Evolutionary conservation across 1,140 invertebrate genomes (phyloP), one percentile per base, ranked within the genome.

Genomic region (Bombus picipes): DNA sequence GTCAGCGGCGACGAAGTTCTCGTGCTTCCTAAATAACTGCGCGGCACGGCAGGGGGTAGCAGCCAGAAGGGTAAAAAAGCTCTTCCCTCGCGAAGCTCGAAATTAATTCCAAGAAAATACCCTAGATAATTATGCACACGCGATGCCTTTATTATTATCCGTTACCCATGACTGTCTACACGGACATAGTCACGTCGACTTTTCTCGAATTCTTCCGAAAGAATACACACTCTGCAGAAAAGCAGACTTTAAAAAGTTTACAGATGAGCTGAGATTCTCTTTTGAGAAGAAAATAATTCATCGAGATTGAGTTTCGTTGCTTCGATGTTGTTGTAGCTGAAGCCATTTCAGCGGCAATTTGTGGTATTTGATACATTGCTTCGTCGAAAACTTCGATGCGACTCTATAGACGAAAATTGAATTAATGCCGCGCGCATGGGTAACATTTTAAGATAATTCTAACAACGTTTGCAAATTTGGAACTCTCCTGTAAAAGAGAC

Each of bases 91-190:
- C 74, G 88, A 83, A 89, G 83, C 85, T 89, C 68, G 88, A 91
- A 92, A 92, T 92, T 92, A 92, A 92, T 92, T 92, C 89, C 87
- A 86, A 81, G 91, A 92, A 92, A 91, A 86, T 90, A 83, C 85
- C 86, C 57, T 71, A 84, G 87, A 91, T 92, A 91, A 92, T 92
- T 92, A 92, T 85, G 90, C 83, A 83, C 92, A 92, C 91, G 91
- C 91, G 85, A 92, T 90, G 78, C 81, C 74, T 91, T 88, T 90
- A 88, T 90, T 90, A 88, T 90, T 89, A 87, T 77, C 75, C 73
- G 62, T 66, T 72, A 82, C n/a, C 83, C 32, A 43, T 74, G 87
- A 79, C 87, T 76, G 87, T 88, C 87, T 82, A 68, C 76, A 37
- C 28, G 65, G 22, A 13, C 3, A 22, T 41, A 22, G 13, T 15